phyloP scores from a whole-genome alignment of 2,113 vertebrate genomes.

The Speoplatyrhinus poulsoni region DNA sequence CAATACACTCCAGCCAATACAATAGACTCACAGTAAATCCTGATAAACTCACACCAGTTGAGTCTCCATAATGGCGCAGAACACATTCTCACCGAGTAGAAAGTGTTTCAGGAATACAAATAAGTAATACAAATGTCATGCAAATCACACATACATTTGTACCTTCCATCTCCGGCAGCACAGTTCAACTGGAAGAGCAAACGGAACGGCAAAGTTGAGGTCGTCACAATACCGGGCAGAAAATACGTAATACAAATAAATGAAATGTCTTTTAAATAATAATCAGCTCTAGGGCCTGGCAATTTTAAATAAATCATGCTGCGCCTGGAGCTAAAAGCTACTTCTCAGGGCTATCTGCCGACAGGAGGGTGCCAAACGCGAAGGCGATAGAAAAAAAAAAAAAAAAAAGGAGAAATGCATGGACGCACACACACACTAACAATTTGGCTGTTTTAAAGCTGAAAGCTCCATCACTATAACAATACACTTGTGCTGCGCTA shows the following conservation, averaged over 20 bases:
- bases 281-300: slow-evolving; percentile 70
- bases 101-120: neutral
- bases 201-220: slow-evolving; percentile 29
- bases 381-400: slow-evolving; percentile 37
- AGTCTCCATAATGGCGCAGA: too few species aligned
- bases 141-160: neutral
- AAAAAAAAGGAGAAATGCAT: slow-evolving; percentile 17
- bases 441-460: slow-evolving; percentile 70
- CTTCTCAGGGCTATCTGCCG: slow-evolving; percentile 72
- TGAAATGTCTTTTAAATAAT: slow-evolving; percentile 74
- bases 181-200: slow-evolving; percentile 27
- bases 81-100: neutral
- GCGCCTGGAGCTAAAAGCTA: slow-evolving; percentile 74
- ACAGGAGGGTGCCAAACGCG: slow-evolving; percentile 61
- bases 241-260: slow-evolving; percentile 67
- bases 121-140: neutral
- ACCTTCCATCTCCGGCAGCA: slow-evolving; percentile 4
- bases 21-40: too few species aligned
- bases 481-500: slow-evolving; percentile 71
- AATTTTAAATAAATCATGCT: slow-evolving; percentile 83
- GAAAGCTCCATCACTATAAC: slow-evolving; percentile 68
- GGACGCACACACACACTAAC: slow-evolving; percentile 9
- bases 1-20: too few species aligned
- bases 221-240: slow-evolving; percentile 31
- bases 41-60: too few species aligned